Percentiles rank a stretch among this genome's conserved stretches.
Conservation (phyloP, 2,113 vertebrate genomes). For the zebrafish (Danio rerio) region GRCz12tu NC_133191.1:51579001-51579500, state of each 20-base stretch:
- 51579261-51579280: neutral
- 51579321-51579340: neutral
- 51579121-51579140: constrained; percentile 88
- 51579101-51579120: constrained; percentile 88
- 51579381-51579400: neutral
- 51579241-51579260: neutral
- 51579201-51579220: constrained; percentile 79
- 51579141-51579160: constrained; percentile 88
- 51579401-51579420: neutral
- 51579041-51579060: neutral
- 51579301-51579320: constrained; percentile 5
- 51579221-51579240: neutral
- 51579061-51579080: constrained; percentile 6
- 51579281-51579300: neutral
- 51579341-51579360: neutral
- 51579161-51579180: constrained; percentile 89
- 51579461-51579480: constrained; percentile 91
- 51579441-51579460: constrained; percentile 97
- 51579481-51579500: constrained; percentile 85
- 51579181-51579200: constrained; percentile 81
- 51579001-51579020: neutral
- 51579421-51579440: constrained; percentile 88
- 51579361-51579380: neutral
- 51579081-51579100: constrained; percentile 83
- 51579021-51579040: neutral